Conservation (phyloP, 2,113 vertebrate genomes). For the Phylloscopus trochiloides region DNA sequence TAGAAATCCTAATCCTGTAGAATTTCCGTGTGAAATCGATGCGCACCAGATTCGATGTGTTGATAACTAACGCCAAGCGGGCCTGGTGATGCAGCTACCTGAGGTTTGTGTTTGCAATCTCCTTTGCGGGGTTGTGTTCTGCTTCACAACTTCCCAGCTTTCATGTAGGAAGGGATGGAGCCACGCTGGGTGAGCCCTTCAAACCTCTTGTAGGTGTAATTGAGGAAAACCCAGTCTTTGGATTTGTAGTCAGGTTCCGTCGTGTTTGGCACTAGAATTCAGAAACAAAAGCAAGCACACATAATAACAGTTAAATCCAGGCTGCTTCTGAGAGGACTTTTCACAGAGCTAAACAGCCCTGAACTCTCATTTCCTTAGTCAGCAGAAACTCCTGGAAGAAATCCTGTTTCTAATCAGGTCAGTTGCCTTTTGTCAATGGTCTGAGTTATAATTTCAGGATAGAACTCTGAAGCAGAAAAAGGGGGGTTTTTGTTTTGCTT, state of each 20-base stretch:
- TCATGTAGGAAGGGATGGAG: conserved; percentile 96
- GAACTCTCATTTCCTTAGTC: not conserved
- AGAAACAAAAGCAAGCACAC: not conserved
- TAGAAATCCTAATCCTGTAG: conserved; percentile 77
- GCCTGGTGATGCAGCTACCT: conserved; percentile 73
- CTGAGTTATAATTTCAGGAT: not conserved
- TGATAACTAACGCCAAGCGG: conserved; percentile 55
- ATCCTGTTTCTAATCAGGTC: not conserved
- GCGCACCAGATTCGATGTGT: conserved; percentile 61
- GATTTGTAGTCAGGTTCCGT: conserved; percentile 97
- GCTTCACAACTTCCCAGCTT: conserved; percentile 88
- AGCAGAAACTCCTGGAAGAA: not conserved
- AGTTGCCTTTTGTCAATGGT: not conserved
- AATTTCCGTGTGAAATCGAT: conserved; percentile 61
- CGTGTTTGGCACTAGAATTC: conserved; percentile 82
- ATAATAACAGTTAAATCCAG: not conserved
- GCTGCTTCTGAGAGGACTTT: not conserved
- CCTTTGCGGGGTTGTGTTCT: not conserved
- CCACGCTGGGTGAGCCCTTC: conserved; percentile 96
- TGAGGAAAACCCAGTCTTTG: conserved; percentile 99
- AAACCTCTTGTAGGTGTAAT: conserved; percentile 99
- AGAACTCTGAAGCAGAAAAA: not conserved
- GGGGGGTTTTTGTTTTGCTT: fast-evolving
- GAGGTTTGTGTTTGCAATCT: conserved; percentile 54
- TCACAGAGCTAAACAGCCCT: not conserved